phyloP scores from a whole-genome alignment of 2,797 vertebrate genomes.

The Lagorchestes hirsutus region DNA sequence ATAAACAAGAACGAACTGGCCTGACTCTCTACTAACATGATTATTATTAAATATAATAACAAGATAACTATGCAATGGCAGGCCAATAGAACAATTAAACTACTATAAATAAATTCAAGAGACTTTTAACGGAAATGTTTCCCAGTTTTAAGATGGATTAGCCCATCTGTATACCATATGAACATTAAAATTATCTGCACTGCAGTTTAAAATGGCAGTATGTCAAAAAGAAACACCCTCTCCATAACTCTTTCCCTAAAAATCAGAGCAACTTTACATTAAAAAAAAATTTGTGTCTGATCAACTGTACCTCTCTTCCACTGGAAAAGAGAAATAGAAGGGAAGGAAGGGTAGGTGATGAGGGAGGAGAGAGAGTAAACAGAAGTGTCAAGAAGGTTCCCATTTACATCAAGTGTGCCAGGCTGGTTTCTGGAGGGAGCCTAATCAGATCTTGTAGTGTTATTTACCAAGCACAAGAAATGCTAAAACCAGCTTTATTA shows the following conservation, averaged over 20 bases:
- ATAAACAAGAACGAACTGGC: neutral
- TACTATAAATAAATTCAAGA: constrained; percentile 37
- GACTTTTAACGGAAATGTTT: constrained; percentile 3
- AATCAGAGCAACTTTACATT: neutral
- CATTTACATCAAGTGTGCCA: neutral
- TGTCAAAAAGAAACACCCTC: neutral
- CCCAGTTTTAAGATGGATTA: constrained; percentile 30
- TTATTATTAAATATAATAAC: constrained; percentile 8
- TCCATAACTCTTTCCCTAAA: neutral
- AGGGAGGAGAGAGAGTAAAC: neutral
- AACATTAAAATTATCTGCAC: constrained; percentile 27
- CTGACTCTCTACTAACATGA: neutral
- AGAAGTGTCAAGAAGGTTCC: neutral
- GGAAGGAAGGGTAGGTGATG: neutral
- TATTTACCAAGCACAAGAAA: constrained; percentile 49
- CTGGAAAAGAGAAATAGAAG: constrained; percentile 50
- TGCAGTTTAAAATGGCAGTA: constrained; percentile 29
- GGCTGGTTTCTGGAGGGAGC: neutral
- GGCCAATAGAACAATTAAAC: constrained; percentile 15
- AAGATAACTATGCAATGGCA: neutral
- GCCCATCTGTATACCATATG: constrained; percentile 19
- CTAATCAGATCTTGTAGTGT: constrained; percentile 33
- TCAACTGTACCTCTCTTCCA: neutral
- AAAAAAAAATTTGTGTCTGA: neutral
- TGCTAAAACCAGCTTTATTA: neutral